Evolutionary conservation across 2,888 invertebrate genomes (phyloP).

Genomic region (Neoaliturus tenellus): DNA sequence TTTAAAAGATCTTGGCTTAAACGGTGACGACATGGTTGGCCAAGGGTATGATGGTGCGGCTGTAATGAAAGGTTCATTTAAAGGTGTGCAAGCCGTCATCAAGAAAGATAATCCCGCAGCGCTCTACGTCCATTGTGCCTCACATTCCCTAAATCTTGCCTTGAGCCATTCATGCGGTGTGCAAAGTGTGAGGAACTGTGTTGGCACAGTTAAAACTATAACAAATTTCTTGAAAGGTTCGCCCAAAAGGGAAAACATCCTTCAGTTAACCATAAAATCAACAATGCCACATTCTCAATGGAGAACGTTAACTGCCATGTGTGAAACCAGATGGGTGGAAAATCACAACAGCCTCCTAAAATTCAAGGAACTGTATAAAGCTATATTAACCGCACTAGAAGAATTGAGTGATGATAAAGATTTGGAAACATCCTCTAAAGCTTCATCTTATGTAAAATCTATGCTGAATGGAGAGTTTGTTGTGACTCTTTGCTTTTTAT

Average conservation of each 20-base stretch:
- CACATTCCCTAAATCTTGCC: slow-evolving; percentile 30
- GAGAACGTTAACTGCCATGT: slow-evolving; percentile 10
- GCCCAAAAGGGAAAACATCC: slow-evolving; percentile 14
- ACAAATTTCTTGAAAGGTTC: slow-evolving; percentile 39
- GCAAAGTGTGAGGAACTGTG: slow-evolving; percentile 31
- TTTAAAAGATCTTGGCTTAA: not conserved
- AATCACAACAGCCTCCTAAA: slow-evolving; percentile 37
- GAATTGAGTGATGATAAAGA: slow-evolving; percentile 23
- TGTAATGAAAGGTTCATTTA: slow-evolving; percentile 13
- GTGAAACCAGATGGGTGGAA: slow-evolving; percentile 45
- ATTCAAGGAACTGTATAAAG: slow-evolving; percentile 27
- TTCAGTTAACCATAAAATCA: not conserved
- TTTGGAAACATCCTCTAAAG: slow-evolving; percentile 22
- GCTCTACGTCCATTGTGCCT: slow-evolving; percentile 28
- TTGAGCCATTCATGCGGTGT: not conserved
- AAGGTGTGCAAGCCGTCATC: slow-evolving; percentile 14
- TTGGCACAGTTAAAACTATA: slow-evolving; percentile 29
- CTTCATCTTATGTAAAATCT: slow-evolving; percentile 27
- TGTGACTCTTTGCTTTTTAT: slow-evolving; percentile 3
- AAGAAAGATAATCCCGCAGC: slow-evolving; percentile 12
- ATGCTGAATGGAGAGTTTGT: slow-evolving; percentile 35
- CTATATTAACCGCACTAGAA: slow-evolving; percentile 27
- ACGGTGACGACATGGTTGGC: not conserved
- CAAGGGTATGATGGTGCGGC: slow-evolving; percentile 20
- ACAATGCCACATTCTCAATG: not conserved